A percentile compares a stretch with the other conserved stretches of the same genome.
These are phyloP conservation scores for Rafetus swinhoei DNA, from an alignment of 2,113 vertebrate genomes.

Conservation along the genomic window DNA sequence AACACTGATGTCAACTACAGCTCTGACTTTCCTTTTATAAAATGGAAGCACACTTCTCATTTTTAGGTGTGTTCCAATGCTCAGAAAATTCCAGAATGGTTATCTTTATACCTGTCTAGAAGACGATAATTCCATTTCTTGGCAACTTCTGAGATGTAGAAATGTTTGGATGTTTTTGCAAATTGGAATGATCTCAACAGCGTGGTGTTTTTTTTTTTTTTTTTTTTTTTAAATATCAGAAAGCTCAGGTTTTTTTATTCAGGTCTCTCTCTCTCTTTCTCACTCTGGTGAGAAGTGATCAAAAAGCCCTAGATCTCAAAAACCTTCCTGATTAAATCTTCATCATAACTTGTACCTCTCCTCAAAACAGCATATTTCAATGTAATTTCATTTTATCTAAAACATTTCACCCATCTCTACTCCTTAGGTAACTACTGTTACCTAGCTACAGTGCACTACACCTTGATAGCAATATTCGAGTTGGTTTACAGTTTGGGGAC, in stretches of 20 bases:
- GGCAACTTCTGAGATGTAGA: not conserved
- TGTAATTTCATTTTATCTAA: not conserved
- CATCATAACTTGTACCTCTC: not conserved
- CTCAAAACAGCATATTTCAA: not conserved
- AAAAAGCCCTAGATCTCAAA: accelerated
- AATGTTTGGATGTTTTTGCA: not conserved
- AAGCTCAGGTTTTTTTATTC: not conserved
- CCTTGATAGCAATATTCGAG: not conserved
- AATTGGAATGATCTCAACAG: not conserved
- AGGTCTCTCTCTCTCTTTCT: not conserved
- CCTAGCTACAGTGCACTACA: not conserved
- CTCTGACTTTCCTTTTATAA: not conserved
- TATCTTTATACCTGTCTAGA: not conserved
- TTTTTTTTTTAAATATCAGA: not conserved
- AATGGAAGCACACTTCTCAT: not conserved
- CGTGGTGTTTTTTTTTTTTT: not conserved
- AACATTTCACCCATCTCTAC: not conserved
- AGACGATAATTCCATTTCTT: not conserved
- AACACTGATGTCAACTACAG: not conserved
- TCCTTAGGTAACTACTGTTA: not conserved
- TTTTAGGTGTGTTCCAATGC: too few species aligned
- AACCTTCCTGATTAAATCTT: not conserved
- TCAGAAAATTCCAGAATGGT: not conserved
- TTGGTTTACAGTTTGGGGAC: not conserved
- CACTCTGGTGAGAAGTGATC: not conserved